Percentiles rank a stretch among this genome's conserved stretches.
phyloP scores from a whole-genome alignment of 2,888 invertebrate species.

The Epirrita christyi region DNA sequence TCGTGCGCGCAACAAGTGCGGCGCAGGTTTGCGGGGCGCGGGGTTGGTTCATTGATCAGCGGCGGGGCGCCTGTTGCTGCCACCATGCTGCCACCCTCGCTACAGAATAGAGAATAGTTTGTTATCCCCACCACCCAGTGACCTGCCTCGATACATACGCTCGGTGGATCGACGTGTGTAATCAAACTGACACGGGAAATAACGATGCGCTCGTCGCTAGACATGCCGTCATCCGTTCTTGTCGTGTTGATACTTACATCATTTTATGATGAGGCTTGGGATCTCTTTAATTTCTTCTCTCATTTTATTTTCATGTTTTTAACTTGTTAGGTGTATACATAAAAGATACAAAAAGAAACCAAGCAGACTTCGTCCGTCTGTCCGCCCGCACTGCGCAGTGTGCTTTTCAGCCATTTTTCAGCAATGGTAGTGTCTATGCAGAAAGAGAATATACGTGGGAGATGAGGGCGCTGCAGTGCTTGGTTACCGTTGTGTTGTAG shows the following conservation, averaged over 20 bases:
- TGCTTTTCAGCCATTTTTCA: too few relatives aligned
- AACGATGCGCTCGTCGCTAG: constrained; percentile 33
- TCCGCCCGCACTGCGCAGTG: too few relatives aligned
- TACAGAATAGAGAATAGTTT: constrained; percentile 20
- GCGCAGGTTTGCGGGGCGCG: constrained; percentile 61
- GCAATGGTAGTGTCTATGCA: too few relatives aligned
- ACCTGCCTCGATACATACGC: constrained; percentile 7
- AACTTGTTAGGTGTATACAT: too few relatives aligned
- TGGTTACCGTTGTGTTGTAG: too few relatives aligned
- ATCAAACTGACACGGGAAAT: constrained; percentile 58
- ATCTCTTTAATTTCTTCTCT: background rate
- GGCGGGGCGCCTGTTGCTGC: constrained; percentile 79
- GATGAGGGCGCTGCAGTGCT: too few relatives aligned
- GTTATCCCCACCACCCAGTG: constrained; percentile 30
- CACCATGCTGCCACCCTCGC: constrained; percentile 48
- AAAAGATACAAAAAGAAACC: too few relatives aligned
- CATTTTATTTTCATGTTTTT: background rate
- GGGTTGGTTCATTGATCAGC: constrained; percentile 75
- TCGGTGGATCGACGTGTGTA: constrained; percentile 45
- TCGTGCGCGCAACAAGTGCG: constrained; percentile 80
- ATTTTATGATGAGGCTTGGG: background rate
- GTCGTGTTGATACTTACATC: background rate
- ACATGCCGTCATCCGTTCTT: constrained; percentile 29
- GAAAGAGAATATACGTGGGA: too few relatives aligned
- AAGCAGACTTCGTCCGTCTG: too few relatives aligned